A percentile compares a stretch with the other conserved stretches of the same genome.
These are phyloP conservation scores for Equus quagga DNA, from an alignment of 2,113 vertebrate species.

Conservation along the genomic window DNA sequence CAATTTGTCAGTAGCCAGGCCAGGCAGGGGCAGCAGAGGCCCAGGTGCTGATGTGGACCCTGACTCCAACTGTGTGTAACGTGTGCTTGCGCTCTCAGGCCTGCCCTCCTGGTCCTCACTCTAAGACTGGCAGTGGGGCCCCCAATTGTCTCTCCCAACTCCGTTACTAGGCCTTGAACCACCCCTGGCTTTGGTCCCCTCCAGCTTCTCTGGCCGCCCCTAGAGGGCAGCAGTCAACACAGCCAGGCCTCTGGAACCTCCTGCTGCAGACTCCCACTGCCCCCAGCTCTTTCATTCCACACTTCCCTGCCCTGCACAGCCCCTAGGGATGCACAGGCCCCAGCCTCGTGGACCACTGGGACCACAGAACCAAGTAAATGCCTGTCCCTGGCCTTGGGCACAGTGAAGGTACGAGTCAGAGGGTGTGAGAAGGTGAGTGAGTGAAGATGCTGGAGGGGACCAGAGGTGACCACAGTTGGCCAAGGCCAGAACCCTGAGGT, in stretches of 20 bases:
- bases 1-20: background rate
- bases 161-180: background rate
- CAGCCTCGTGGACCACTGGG: background rate
- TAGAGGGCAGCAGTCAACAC: background rate
- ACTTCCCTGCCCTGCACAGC: background rate
- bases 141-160: background rate
- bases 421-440: background rate
- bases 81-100: background rate
- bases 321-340: background rate
- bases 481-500: background rate
- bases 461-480: background rate
- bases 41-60: background rate
- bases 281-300: too few relatives aligned
- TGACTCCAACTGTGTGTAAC: background rate
- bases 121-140: background rate
- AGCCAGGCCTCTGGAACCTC: too few relatives aligned
- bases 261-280: fast-evolving
- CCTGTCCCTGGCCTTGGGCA: background rate
- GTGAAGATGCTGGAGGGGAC: background rate
- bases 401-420: background rate
- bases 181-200: background rate
- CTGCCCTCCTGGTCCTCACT: background rate
- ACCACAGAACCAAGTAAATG: background rate
- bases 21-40: background rate
- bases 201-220: background rate